Evolutionary conservation across 2,888 invertebrate genomes (phyloP).

Genomic region (Drosophila gaucha): DNA sequence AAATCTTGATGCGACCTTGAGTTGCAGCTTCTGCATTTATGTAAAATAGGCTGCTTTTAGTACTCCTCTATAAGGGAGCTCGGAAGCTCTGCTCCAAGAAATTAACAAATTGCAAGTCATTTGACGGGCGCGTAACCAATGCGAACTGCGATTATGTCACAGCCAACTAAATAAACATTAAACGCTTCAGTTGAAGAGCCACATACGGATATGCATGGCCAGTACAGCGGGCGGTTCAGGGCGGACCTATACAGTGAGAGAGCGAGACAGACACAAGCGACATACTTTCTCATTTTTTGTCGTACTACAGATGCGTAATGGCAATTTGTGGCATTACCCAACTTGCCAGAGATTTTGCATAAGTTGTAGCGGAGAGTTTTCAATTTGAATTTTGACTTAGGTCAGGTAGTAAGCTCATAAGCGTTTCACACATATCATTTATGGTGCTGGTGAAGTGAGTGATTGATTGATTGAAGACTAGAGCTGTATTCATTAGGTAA

Average conservation of each 20-base stretch:
- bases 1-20: conserved; percentile 68
- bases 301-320: conserved; percentile 39
- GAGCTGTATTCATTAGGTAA: neutral
- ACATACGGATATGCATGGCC: conserved; percentile 52
- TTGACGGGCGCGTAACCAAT: conserved; percentile 37
- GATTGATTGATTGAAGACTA: neutral
- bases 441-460: neutral
- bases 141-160: conserved; percentile 64
- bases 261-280: conserved; percentile 13
- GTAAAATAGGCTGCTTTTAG: conserved; percentile 17
- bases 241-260: neutral
- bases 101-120: conserved; percentile 55
- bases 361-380: conserved; percentile 6
- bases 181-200: conserved; percentile 65
- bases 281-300: conserved; percentile 52
- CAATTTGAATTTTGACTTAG: conserved; percentile 12
- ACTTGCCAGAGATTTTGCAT: conserved; percentile 37
- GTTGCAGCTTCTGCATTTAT: conserved; percentile 24
- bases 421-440: neutral
- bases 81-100: neutral
- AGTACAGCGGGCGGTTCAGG: neutral
- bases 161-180: conserved; percentile 67
- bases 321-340: conserved; percentile 49
- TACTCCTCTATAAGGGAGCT: conserved; percentile 12
- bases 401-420: conserved; percentile 1